Evolutionary conservation across 2,113 vertebrate species (phyloP).

Genomic region (Numida meleagris): DNA sequence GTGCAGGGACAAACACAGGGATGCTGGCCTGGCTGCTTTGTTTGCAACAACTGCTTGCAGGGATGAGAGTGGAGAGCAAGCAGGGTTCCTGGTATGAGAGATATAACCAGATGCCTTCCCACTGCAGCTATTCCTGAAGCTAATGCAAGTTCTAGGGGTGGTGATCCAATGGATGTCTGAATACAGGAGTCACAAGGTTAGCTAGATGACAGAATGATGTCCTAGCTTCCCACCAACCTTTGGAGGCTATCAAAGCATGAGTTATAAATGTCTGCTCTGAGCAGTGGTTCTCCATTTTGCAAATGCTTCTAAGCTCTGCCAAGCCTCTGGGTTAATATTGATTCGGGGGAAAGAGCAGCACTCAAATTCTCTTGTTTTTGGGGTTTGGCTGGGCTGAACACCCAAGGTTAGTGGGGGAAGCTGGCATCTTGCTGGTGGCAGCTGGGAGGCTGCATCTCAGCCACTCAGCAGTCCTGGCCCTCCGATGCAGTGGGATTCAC

Average conservation of each 20-base stretch:
- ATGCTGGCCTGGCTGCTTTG: background rate
- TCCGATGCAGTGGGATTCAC: background rate
- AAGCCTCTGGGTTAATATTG: background rate
- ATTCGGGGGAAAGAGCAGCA: background rate
- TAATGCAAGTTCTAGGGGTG: background rate
- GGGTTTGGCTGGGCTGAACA: background rate
- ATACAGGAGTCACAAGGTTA: background rate
- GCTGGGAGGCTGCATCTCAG: fast-evolving
- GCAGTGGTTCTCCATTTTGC: background rate
- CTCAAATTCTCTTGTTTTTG: background rate
- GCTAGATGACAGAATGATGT: background rate
- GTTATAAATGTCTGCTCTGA: fast-evolving
- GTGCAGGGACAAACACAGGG: background rate
- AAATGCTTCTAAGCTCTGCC: background rate
- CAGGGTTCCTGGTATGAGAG: fast-evolving
- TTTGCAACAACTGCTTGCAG: background rate
- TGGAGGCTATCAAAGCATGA: background rate
- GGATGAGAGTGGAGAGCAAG: background rate
- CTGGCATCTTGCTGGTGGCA: background rate
- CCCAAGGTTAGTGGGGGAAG: background rate
- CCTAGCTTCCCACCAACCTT: background rate
- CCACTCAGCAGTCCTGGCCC: background rate
- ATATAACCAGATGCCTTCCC: background rate
- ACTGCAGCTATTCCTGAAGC: background rate
- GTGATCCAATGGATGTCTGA: background rate